phyloP scores from a whole-genome alignment of 2,888 invertebrate species.

The Stenchaetothrips biformis region DNA sequence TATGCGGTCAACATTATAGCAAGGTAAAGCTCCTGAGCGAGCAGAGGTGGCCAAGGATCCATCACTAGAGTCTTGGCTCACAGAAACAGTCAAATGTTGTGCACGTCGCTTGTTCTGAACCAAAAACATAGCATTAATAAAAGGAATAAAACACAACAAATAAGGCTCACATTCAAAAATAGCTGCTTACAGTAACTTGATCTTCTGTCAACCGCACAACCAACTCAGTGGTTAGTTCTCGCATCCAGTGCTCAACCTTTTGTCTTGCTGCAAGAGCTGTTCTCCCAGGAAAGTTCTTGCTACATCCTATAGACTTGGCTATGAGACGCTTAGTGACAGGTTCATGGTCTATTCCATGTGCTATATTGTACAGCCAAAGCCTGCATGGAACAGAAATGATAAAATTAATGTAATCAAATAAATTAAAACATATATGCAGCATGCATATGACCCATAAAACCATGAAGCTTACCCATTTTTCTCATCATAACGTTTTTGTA shows the following conservation, averaged over 20 bases:
- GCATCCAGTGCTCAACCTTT: constrained; percentile 72
- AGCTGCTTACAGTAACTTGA: constrained; percentile 45
- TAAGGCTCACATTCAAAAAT: not conserved
- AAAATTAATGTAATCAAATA: no score
- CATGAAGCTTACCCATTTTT: constrained; percentile 51
- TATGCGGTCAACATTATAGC: constrained; percentile 63
- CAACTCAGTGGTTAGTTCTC: constrained; percentile 75
- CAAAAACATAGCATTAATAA: constrained; percentile 32
- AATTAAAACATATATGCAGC: no score
- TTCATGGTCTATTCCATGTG: constrained; percentile 81
- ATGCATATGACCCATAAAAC: no score
- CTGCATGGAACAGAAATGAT: not conserved
- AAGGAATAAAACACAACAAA: constrained; percentile 21
- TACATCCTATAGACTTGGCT: constrained; percentile 91
- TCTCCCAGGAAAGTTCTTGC: constrained; percentile 87
- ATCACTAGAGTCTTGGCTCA: constrained; percentile 56
- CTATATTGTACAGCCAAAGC: constrained; percentile 76
- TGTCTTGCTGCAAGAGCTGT: constrained; percentile 63
- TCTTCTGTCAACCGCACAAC: constrained; percentile 78
- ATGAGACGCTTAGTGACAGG: constrained; percentile 78
- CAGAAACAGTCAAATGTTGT: constrained; percentile 71
- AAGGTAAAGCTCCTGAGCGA: constrained; percentile 56
- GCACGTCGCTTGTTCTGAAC: constrained; percentile 75
- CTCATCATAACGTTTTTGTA: constrained; percentile 71
- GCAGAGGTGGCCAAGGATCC: constrained; percentile 50